These are phyloP conservation scores for Cichladusa arquata DNA, from an alignment of 2,113 vertebrate species.

Conservation along the genomic window DNA sequence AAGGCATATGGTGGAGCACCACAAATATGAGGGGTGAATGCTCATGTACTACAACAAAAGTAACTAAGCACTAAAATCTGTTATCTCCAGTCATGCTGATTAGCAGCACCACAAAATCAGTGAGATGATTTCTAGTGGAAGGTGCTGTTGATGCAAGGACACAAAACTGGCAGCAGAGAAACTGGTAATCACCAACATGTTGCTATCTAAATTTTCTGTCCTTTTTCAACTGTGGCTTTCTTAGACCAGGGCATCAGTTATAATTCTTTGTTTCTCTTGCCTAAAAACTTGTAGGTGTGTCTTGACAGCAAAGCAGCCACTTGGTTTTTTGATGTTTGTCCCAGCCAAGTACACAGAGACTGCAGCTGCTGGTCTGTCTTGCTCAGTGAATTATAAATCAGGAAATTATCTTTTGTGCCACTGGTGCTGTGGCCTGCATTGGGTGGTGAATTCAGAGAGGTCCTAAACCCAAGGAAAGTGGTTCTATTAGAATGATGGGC, in stretches of 20 bases:
- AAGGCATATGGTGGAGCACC: background rate
- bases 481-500: background rate
- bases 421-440: background rate
- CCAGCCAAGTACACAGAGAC: constrained; percentile 14
- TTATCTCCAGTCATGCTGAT: background rate
- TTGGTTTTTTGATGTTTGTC: constrained; percentile 51
- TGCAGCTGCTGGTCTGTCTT: constrained; percentile 8
- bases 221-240: background rate
- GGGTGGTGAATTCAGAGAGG: background rate
- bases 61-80: background rate
- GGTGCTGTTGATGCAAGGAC: background rate
- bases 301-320: background rate
- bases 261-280: background rate
- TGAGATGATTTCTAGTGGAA: background rate
- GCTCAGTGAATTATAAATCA: constrained; percentile 44
- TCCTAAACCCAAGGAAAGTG: background rate
- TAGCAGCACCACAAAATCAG: background rate
- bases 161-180: background rate
- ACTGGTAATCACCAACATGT: background rate
- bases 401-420: constrained; percentile 33
- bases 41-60: background rate
- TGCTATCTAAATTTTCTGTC: background rate
- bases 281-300: background rate
- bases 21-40: background rate
- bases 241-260: background rate